Evolutionary conservation across 2,797 vertebrate genomes (phyloP).

Genomic region (Glyptemys insculpta): DNA sequence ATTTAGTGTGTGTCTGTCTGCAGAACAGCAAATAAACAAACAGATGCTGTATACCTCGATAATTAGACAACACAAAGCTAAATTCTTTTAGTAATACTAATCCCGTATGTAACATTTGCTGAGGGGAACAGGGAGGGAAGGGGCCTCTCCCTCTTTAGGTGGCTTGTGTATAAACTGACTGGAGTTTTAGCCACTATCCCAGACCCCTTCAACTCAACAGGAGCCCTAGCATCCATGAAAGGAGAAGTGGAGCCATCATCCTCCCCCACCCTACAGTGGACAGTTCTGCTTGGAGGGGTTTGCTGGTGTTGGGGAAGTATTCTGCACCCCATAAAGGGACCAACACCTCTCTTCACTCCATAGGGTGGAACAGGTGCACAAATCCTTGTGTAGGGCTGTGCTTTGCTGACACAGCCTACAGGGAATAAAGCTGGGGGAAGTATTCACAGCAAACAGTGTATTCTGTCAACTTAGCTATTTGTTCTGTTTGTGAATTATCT

Average conservation of each 20-base stretch:
- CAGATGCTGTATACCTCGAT: neutral
- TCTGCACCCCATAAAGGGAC: neutral
- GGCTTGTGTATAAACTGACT: neutral
- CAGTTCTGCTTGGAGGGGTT: neutral
- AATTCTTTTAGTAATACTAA: neutral
- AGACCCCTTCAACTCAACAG: neutral
- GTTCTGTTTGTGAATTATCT: neutral
- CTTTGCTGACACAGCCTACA: neutral
- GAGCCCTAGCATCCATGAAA: neutral
- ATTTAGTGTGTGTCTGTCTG: neutral
- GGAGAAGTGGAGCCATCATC: neutral
- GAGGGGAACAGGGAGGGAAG: neutral
- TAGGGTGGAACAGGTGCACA: rapidly evolving
- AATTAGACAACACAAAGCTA: neutral
- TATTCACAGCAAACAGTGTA: neutral
- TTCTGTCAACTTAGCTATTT: neutral
- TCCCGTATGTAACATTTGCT: neutral
- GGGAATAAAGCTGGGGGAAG: neutral
- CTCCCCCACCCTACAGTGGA: neutral
- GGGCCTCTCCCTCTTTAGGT: neutral
- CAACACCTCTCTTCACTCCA: rapidly evolving
- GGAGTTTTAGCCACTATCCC: neutral
- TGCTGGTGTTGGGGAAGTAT: neutral
- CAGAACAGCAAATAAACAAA: neutral
- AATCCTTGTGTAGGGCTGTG: rapidly evolving